Percentiles rank a stretch among this genome's conserved stretches.
phyloP scores from a whole-genome alignment of 1,140 invertebrate species.

The Sarcophaga bullata region DNA sequence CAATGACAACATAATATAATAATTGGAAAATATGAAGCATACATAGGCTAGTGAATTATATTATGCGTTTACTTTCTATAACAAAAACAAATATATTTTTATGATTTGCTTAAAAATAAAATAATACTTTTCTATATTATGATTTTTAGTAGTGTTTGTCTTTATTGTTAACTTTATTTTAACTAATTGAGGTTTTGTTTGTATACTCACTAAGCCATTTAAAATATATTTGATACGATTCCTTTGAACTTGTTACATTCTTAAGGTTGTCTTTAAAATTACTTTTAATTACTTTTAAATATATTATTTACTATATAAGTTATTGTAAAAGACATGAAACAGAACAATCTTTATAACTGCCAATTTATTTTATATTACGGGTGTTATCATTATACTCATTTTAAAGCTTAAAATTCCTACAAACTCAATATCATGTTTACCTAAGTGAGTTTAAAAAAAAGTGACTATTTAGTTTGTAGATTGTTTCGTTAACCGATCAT shows the following conservation, averaged over 20 bases:
- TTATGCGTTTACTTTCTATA: too few relatives aligned
- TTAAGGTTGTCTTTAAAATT: conserved; percentile 17
- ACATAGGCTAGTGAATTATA: too few relatives aligned
- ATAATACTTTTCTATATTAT: too few relatives aligned
- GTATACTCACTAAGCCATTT: not conserved
- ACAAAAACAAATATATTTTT: too few relatives aligned
- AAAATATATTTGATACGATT: not conserved
- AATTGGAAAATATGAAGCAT: not conserved
- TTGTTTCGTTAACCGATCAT: too few relatives aligned
- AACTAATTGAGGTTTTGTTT: not conserved
- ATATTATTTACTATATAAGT: not conserved
- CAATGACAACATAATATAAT: not conserved
- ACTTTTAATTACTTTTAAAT: not conserved
- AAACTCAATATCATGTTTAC: not conserved
- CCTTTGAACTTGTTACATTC: not conserved
- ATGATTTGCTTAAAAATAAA: too few relatives aligned
- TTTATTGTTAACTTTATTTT: not conserved
- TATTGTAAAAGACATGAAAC: not conserved
- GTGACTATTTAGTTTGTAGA: too few relatives aligned
- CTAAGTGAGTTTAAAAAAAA: not conserved
- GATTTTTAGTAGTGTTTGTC: too few relatives aligned
- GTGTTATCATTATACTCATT: not conserved
- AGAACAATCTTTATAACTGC: conserved; percentile 37
- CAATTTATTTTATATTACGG: not conserved
- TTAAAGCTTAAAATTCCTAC: not conserved